Base-by-base conservation (phyloP, 1,140 invertebrate species). In the Papilio dardanus region DNA sequence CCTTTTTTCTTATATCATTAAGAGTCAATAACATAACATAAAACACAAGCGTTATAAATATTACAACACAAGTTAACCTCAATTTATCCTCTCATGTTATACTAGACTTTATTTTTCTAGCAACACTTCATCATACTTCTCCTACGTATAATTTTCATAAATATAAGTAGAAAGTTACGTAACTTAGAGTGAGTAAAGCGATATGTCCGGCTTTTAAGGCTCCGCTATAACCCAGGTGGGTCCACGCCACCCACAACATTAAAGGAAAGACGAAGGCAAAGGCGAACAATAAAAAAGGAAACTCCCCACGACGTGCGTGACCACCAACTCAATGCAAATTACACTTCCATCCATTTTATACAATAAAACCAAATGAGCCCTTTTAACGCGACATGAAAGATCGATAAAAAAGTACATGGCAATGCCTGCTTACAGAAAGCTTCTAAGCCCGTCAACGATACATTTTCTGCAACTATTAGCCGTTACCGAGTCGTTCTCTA, bases 321-420 rank as follows among this genome's bases (percentile, higher is more conserved):
- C 89, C 91, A 87, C 85, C 82, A 81, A 82, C 84, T 87, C 87
- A 88, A 92, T 92, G 91, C 91, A 92, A 92, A 92, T 92, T 92
- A 91, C 87, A 88, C 88, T 88, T 86, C 88, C 87, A 91, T 91
- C 86, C 88, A 91, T 91, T 92, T 90, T 86, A 89, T 92, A 92
- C 88, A 92, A 92, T 91, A 91, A 90, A 90, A 86, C 86, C 88
- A 92, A 91, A 92, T 92, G 89, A 90, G 89, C 82, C 88, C 88
- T 91, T 92, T 91, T 91, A 92, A 91, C 89, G 88, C 88, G 86
- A 92, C 90, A 90, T 80, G 85, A 87, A 82, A 90, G 90, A 90
- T 92, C 90, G 88, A 92, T 92, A 91, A 89, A 89, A 71, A 88
- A 89, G 84, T 85, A 83, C 80, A 83, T 81, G 83, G 78, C 80